Evolutionary conservation across 2,888 invertebrate genomes (phyloP).

Genomic region (Agrochola lychnidis): DNA sequence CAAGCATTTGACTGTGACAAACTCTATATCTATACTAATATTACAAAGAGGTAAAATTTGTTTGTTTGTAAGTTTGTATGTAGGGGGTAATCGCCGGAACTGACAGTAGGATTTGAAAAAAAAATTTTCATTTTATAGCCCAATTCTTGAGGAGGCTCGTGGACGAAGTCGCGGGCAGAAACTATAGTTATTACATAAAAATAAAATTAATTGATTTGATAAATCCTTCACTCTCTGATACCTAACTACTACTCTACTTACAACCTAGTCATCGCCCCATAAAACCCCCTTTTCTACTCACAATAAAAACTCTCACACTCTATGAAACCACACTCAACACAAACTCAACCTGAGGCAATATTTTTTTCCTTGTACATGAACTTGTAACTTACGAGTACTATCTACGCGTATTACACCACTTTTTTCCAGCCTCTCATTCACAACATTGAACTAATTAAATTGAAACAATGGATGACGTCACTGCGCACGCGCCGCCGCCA

Average conservation of each 20-base stretch:
- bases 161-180: too few relatives aligned
- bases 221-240: background rate
- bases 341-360: background rate
- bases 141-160: too few relatives aligned
- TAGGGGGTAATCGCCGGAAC: too few relatives aligned
- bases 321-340: background rate
- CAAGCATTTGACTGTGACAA: background rate
- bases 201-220: background rate
- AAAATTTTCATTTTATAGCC: too few relatives aligned
- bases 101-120: too few relatives aligned
- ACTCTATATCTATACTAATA: background rate
- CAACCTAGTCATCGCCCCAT: background rate
- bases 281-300: background rate
- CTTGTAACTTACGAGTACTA: constrained; percentile 44
- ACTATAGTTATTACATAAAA: background rate
- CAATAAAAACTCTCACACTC: background rate
- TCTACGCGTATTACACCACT: constrained; percentile 56
- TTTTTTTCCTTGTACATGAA: constrained; percentile 53
- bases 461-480: constrained; percentile 79
- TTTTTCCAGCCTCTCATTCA: constrained; percentile 66
- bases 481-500: constrained; percentile 73
- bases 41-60: too few relatives aligned
- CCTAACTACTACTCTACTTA: too few relatives aligned
- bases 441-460: constrained; percentile 71
- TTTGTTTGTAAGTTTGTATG: too few relatives aligned